Evolutionary conservation across 2,113 vertebrate genomes (phyloP).

Genomic region (Atlantisia rogersi): DNA sequence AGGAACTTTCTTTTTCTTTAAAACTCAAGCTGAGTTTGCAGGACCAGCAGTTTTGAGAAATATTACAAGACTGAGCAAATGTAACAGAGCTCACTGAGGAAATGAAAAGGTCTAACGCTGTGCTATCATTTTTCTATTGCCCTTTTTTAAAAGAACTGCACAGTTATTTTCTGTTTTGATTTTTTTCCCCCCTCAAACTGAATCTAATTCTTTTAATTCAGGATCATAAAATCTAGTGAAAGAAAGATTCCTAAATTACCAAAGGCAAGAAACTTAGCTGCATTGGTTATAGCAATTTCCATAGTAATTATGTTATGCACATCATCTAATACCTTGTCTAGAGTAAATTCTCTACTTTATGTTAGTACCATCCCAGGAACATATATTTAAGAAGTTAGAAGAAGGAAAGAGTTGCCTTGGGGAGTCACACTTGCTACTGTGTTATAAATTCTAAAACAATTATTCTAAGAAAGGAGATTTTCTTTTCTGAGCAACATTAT

Average conservation of each 20-base stretch:
- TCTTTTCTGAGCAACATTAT: background rate
- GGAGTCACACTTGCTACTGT: background rate
- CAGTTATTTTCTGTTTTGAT: background rate
- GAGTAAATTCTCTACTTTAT: slow-evolving; percentile 1
- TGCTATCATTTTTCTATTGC: background rate
- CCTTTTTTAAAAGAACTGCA: background rate
- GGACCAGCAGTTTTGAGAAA: background rate
- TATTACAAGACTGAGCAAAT: background rate
- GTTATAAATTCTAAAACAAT: background rate
- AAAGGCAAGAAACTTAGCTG: background rate
- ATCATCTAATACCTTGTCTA: slow-evolving; percentile 23
- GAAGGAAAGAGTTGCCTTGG: background rate
- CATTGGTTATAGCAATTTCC: slow-evolving; percentile 14
- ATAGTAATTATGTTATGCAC: background rate
- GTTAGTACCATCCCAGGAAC: background rate
- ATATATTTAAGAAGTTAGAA: slow-evolving; percentile 11
- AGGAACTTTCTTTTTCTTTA: background rate
- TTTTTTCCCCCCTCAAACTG: background rate
- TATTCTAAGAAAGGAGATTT: background rate
- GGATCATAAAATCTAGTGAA: background rate
- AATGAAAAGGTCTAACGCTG: background rate
- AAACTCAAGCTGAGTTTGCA: background rate
- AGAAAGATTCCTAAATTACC: background rate
- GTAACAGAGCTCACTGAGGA: background rate
- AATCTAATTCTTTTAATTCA: slow-evolving; percentile 12